Percentiles rank a stretch among this genome's conserved stretches.
phyloP scores from a whole-genome alignment of 2,888 invertebrate species.

The Nomada ferruginata region DNA sequence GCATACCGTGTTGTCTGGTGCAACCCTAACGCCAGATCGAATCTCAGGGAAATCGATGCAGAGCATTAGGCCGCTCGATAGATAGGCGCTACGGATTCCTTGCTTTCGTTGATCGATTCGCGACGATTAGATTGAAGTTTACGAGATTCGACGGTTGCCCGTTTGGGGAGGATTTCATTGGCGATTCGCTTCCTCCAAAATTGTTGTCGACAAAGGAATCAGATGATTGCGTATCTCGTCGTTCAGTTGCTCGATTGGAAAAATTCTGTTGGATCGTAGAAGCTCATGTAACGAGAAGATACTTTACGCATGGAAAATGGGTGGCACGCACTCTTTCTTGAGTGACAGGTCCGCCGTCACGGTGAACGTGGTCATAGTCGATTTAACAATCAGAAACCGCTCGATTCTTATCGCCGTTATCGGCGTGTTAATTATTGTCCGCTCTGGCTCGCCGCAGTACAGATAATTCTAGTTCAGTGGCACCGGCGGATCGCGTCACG shows the following conservation, averaged over 20 bases:
- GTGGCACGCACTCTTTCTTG: neutral
- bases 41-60: conserved; percentile 55
- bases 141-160: neutral
- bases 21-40: conserved; percentile 60
- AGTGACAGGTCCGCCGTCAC: neutral
- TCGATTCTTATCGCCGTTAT: conserved; percentile 27
- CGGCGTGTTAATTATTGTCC: conserved; percentile 40
- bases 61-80: too few species aligned
- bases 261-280: too few species aligned
- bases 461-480: conserved; percentile 49
- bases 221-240: too few species aligned
- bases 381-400: conserved; percentile 22
- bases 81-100: too few species aligned
- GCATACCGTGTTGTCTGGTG: conserved; percentile 51
- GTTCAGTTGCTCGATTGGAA: too few species aligned
- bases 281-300: neutral
- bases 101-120: too few species aligned
- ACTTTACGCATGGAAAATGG: neutral
- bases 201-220: too few species aligned
- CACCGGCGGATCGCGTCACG: conserved; percentile 25
- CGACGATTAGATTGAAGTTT: too few species aligned
- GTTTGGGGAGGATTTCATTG: neutral
- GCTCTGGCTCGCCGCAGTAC: neutral
- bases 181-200: neutral
- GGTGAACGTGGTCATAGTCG: neutral